Base-by-base conservation (phyloP, 2,888 invertebrate genomes). In the Thera britannica region DNA sequence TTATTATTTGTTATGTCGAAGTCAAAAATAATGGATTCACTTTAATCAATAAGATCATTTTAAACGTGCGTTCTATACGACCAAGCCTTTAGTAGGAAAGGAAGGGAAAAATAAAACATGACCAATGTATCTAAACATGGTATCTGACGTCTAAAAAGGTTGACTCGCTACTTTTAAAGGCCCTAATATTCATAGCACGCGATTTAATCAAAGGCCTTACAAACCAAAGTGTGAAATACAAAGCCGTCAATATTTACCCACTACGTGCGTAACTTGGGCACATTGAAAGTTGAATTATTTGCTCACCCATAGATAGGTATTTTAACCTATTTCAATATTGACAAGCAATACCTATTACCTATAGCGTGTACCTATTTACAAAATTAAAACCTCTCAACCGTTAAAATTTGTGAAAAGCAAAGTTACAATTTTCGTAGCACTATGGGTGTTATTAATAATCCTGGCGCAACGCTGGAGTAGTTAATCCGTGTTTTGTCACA, bases 341-440 rank as follows among this genome's bases (percentile, higher is more conserved):
- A 56, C 62, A 58, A 23, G 23, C 48, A 48, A 55, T 57, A 23
- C 23, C 23, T 23, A 23, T 23, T 23, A 23, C 23, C 23, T 23
- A 23, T 23, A 8, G 54, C 44, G 46, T 41, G 7, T 12, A 12
- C n/a, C n/a, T 48, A 48, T 48, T 49, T 49, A 12, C 49, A 6
- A 49, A 6, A 12, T 65, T 55, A 11, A 58, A 61, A 54, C 58
- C 23, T 35, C 12, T 34, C 41, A 38, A 11, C 3, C 65, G 67
- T 65, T 73, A 72, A 70, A 23, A 54, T 34, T 34, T 11, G 34
- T 52, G 11, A 65, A 65, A 68, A 67, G 54, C 65, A 65, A 68
- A 69, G 68, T 68, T 64, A 67, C 75, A 74, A 67, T 70, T 65
- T 64, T 58, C 59, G 55, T 55, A 51, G n/a, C 35, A 23, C 23